Base-by-base conservation (phyloP, 2,113 vertebrate genomes). In the Cynoglossus semilaevis region DNA sequence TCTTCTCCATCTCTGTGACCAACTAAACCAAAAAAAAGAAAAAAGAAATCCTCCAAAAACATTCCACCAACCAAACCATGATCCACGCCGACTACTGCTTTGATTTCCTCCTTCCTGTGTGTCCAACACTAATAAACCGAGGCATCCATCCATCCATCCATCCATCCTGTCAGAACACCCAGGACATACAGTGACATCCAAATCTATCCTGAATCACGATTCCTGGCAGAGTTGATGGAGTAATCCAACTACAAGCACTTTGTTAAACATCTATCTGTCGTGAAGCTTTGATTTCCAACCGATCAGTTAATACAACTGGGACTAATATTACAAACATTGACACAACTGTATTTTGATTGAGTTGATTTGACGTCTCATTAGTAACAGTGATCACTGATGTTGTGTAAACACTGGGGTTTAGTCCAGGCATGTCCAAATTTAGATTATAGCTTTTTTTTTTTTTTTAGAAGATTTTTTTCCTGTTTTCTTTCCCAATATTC, bases 1-100 rank as follows among this genome's bases (percentile, higher is more conserved):
- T 41, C 38, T 4, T 5, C 59, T 17, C 62, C n/a, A 10, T 65
- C 53, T 46, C 67, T 70, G 67, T 74, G 76, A 79, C 73, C 71
- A 29, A 34, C 9, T n/a, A 66, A 55, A 62, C 62, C 65, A 67
- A 16, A 29, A 29, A 29, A 29, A 29, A 72, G 50, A 67, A 16
- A 29, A 29, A 29, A 29, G 6, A 72, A 50, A 79, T 68, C 7
- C 10, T 11, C 63, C 34, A 9, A 68, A 68, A 67, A 41, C 37
- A 40, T 53, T 69, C 63, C 58, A 60, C 50, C 56, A 49, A 43
- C 40, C 36, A 13, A 70, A 64, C 61, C n/a, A 2, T 37, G 17
- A 56, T 36, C 36, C 29, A 44, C 51, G 36, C 50, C 0, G 12
- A 66, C 15, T 55, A 12, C 5, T 51, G 29, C 37, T 19, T 49